Conservation (phyloP, 2,113 vertebrate genomes). For the Brachypteracias leptosomus region DNA sequence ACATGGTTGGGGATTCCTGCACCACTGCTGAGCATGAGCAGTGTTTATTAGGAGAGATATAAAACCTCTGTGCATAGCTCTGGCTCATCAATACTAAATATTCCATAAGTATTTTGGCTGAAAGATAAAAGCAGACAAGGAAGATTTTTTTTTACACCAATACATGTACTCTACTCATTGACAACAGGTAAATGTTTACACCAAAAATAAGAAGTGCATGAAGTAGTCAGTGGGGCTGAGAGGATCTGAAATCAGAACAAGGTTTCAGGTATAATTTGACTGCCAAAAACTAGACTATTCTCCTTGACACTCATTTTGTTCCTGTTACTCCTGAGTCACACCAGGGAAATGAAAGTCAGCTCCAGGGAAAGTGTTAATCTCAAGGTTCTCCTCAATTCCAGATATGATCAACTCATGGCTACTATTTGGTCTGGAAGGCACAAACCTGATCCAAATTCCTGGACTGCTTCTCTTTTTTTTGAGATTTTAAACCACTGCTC, state of each 20-base stretch:
- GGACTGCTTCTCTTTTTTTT: not conserved
- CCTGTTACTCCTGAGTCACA: not conserved
- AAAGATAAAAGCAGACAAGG: conserved; percentile 31
- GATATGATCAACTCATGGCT: not conserved
- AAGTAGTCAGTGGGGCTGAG: not conserved
- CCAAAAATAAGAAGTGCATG: no score
- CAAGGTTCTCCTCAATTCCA: not conserved
- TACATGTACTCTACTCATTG: not conserved
- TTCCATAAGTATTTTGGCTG: conserved; percentile 60
- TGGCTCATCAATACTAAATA: conserved; percentile 54
- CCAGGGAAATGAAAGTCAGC: not conserved
- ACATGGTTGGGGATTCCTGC: conserved; percentile 47
- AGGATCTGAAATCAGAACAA: not conserved
- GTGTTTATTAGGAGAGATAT: not conserved
- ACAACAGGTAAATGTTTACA: not conserved
- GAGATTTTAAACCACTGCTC: not conserved
- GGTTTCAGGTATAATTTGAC: not conserved
- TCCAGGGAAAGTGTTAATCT: not conserved
- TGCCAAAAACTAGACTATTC: not conserved
- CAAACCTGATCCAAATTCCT: not conserved
- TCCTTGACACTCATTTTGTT: not conserved
- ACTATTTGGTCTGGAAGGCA: not conserved
- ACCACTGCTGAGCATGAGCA: not conserved
- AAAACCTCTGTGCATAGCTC: conserved; percentile 9
- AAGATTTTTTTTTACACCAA: not conserved